Base-by-base conservation (phyloP, 2,888 invertebrate genomes). In the Perizoma affinitatum region DNA sequence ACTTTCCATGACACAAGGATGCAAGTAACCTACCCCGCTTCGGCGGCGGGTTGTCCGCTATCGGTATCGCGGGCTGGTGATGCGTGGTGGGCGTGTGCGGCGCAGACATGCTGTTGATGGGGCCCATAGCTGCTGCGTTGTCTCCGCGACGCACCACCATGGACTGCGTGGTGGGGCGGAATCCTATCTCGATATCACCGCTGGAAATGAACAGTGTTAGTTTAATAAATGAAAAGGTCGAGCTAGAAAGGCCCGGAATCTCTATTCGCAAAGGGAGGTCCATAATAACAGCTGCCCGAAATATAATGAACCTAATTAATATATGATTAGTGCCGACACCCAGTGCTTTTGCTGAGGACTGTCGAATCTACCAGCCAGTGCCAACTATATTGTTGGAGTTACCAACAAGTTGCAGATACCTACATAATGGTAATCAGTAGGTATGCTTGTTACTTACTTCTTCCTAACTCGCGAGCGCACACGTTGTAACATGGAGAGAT, bases 31-130 rank as follows among this genome's bases (percentile, higher is more conserved):
- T 45, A 0, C 58, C 58, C 8, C 58, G 54, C 55, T 59, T 63
- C 9, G 47, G 52, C 10, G 58, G 55, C 7, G 42, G 63, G 52
- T 83, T 84, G 9, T 71, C 69, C n/a, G 72, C 73, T 51, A 61
- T 66, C 22, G 68, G 65, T 51, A 63, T 54, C 22, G 58, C 65
- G 22, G 64, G 78, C 36, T 65, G 61, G 47, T 66, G 68, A 70
- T 84, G 86, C 33, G 81, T 65, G 35, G 90, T 89, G 68, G 91
- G 91, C 51, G 91, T 90, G 87, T 92, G 91, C 61, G 91, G 91
- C 53, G 91, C 91, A 2, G 90, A 90, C 63, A 80, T 67, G 58
- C 83, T 84, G 76, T 69, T 51, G 75, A 62, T 43, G 52, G 50
- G 47, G 44, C 51, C 51, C 6, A 11, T 0, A 8, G 52, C 59